Conservation (phyloP, 2,113 vertebrate species). For the Falcunculus frontatus region DNA sequence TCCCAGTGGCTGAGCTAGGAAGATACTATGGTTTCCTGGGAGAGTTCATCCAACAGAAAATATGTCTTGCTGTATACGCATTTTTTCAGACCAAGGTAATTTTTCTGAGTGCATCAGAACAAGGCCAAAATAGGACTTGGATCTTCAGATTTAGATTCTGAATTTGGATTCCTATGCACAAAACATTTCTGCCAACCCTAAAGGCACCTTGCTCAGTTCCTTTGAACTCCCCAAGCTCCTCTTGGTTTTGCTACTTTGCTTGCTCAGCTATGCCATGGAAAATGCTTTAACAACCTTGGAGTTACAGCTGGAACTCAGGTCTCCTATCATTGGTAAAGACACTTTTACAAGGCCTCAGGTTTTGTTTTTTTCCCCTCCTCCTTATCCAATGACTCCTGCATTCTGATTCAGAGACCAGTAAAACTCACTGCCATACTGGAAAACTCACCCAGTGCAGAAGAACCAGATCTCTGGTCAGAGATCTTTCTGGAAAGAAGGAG, state of each 20-base stretch:
- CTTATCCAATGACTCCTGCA: not conserved
- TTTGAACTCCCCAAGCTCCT: not conserved
- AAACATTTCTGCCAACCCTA: not conserved
- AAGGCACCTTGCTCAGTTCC: not conserved
- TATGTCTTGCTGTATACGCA: not conserved
- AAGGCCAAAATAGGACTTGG: not conserved
- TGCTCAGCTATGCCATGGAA: not conserved
- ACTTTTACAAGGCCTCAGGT: not conserved
- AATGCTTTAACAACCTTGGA: not conserved
- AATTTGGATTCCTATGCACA: not conserved
- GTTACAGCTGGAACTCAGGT: not conserved
- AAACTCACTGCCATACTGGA: not conserved
- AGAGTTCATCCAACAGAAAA: conserved; percentile 27
- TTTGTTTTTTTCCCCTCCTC: not conserved
- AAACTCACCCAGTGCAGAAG: not conserved
- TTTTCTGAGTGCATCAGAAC: not conserved
- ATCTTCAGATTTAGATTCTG: not conserved
- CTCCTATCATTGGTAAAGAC: not conserved
- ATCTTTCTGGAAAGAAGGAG: not conserved
- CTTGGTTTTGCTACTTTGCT: not conserved
- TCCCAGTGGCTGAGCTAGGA: not conserved
- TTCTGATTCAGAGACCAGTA: not conserved
- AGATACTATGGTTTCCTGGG: conserved; percentile 12
- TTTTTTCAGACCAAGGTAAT: not conserved
- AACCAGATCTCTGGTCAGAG: not conserved